These are phyloP conservation scores for Anthrax anthrax DNA, from an alignment of 2,888 invertebrate genomes.

Conservation along the genomic window DNA sequence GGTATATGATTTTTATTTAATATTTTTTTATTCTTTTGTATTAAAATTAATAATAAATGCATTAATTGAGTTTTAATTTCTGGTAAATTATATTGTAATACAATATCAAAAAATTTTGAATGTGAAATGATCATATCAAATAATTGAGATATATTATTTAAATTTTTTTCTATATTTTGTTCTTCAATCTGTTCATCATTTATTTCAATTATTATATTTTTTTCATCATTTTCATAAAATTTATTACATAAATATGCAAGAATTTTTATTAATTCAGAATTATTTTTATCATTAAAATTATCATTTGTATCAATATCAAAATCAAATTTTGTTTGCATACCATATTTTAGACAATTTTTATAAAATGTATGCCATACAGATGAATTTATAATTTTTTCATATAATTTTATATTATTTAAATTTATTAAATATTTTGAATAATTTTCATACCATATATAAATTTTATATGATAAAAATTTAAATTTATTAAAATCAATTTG, in stretches of 20 bases:
- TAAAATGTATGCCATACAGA: constrained; percentile 45
- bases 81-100: constrained; percentile 39
- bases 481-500: constrained; percentile 26
- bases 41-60: constrained; percentile 47
- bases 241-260: constrained; percentile 42
- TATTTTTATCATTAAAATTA: constrained; percentile 22
- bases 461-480: constrained; percentile 28
- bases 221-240: constrained; percentile 39
- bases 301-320: constrained; percentile 27
- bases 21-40: constrained; percentile 43
- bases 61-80: constrained; percentile 46
- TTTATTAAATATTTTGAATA: constrained; percentile 13
- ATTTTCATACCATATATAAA: constrained; percentile 24
- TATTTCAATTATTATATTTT: constrained; percentile 33
- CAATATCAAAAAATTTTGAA: constrained; percentile 59
- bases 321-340: constrained; percentile 37
- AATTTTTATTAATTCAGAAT: constrained; percentile 40
- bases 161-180: no score
- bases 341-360: constrained; percentile 50
- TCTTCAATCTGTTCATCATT: no score
- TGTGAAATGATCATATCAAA: constrained; percentile 64
- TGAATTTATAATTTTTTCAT: constrained; percentile 27
- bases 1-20: constrained; percentile 58
- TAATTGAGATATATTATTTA: constrained; percentile 26
- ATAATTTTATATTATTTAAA: constrained; percentile 13